phyloP scores from a whole-genome alignment of 2,113 vertebrate species.

The Anolis carolinensis region DNA sequence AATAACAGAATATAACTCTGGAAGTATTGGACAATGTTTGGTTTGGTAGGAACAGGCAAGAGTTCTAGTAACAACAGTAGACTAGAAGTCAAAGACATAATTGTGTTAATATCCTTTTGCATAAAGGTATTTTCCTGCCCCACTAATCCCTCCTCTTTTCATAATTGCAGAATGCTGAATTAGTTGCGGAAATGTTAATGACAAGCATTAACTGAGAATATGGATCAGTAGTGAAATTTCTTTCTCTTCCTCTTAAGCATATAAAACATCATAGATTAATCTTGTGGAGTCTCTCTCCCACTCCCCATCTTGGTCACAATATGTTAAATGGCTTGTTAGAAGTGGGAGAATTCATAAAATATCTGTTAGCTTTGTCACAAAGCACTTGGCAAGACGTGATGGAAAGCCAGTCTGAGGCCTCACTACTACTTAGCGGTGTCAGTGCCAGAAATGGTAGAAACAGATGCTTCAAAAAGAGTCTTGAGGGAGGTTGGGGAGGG shows the following conservation, averaged over 20 bases:
- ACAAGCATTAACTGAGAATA: not conserved
- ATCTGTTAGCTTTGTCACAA: slow-evolving; percentile 63
- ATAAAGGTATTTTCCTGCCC: too few species aligned
- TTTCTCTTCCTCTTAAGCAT: not conserved
- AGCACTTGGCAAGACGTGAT: slow-evolving; percentile 60
- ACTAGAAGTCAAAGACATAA: too few species aligned
- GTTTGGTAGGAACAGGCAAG: not conserved
- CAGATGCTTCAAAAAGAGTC: slow-evolving; percentile 72
- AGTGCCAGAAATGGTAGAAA: slow-evolving; percentile 69
- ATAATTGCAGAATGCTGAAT: not conserved
- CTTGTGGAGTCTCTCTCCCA: not conserved
- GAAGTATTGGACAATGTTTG: not conserved
- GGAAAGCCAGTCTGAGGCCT: slow-evolving; percentile 67
- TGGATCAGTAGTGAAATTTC: not conserved
- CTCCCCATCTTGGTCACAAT: not conserved
- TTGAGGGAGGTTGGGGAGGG: slow-evolving; percentile 11
- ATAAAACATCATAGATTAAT: not conserved
- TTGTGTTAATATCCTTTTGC: too few species aligned
- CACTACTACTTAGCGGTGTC: slow-evolving; percentile 58
- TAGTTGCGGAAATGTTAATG: not conserved
- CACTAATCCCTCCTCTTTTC: not conserved
- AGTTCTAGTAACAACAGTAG: not conserved
- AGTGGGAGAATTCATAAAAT: slow-evolving; percentile 51
- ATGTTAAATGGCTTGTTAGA: slow-evolving; percentile 43
- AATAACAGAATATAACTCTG: not conserved